A percentile compares a stretch with the other conserved stretches of the same genome.
Conservation (phyloP, 2,888 invertebrate species). For the Gibbula magus region DNA sequence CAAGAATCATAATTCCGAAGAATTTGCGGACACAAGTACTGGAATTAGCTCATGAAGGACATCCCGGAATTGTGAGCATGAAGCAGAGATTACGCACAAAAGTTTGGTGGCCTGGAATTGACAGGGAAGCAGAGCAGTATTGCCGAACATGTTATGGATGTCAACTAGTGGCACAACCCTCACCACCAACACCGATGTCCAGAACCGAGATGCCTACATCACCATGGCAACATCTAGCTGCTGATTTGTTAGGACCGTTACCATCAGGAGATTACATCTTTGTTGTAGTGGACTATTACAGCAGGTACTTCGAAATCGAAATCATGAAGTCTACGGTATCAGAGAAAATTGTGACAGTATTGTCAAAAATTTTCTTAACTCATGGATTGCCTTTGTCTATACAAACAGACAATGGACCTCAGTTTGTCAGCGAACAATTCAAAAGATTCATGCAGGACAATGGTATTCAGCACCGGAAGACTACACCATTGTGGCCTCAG, state of each 20-base stretch:
- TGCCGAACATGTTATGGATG: not conserved
- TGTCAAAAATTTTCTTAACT: not conserved
- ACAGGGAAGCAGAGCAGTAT: not conserved
- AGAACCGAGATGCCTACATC: too few relatives aligned
- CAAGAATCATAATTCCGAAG: not conserved
- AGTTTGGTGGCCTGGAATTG: not conserved
- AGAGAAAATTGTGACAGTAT: not conserved
- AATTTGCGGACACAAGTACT: not conserved
- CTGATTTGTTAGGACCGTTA: too few relatives aligned
- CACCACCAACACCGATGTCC: too few relatives aligned
- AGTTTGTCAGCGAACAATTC: not conserved
- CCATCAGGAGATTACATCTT: too few relatives aligned
- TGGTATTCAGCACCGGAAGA: not conserved
- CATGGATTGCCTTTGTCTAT: not conserved
- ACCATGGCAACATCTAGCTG: too few relatives aligned
- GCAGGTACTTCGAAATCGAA: too few relatives aligned
- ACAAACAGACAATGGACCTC: not conserved
- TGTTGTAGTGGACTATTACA: too few relatives aligned
- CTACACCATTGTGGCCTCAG: not conserved
- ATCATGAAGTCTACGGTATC: not conserved
- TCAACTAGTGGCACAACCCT: not conserved
- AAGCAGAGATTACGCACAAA: not conserved
- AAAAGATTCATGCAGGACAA: not conserved
- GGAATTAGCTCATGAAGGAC: not conserved
- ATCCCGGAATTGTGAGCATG: too few relatives aligned